Evolutionary conservation across 2,888 invertebrate species (phyloP), one percentile per base, ranked within the genome.

Genomic region (Caenorhabditis sp.): DNA sequence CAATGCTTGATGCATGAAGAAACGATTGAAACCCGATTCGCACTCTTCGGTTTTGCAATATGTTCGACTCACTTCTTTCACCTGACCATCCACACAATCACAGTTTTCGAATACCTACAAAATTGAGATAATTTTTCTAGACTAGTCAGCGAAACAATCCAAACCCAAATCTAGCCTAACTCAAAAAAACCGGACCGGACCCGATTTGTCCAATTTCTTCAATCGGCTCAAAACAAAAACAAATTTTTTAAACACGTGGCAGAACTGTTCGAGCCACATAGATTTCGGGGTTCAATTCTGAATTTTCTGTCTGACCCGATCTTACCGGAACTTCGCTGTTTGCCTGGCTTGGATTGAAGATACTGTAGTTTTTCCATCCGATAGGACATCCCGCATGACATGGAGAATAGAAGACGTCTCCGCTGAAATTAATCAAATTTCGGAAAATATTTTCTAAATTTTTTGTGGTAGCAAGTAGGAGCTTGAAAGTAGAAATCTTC

Each of bases 381-480:
- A 78, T 64, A 19, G 71, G 77, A 59, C 86, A 86, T n/a, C 86
- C 86, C 10, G 84, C 81, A 62, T 86, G 85, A 74, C 89, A 89
- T 0, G 89, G 89, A 0, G 88, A 88, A 67, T 88, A 89, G 71
- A 84, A 88, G 4, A 86, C 83, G 5, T 78, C 73, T 24, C 86
- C 84, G 58, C 70, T 77, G 57, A 31, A 73, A 58, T n/a, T n/a
- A n/a, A n/a, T n/a, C n/a, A 37, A 2, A 37, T 17, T 17, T 17
- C 12, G 54, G n/a, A n/a, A n/a, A n/a, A n/a, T n/a, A n/a, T n/a
- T n/a, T n/a, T n/a, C n/a, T n/a, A n/a, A n/a, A n/a, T n/a, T n/a
- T n/a, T n/a, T n/a, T n/a, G n/a, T n/a, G n/a, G n/a, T n/a, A n/a
- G n/a, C n/a, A n/a, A n/a, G n/a, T n/a, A n/a, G n/a, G n/a, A n/a